These are phyloP conservation scores for Peromyscus melanophrys DNA, from an alignment of 2,797 vertebrate species.

Conservation along the genomic window DNA sequence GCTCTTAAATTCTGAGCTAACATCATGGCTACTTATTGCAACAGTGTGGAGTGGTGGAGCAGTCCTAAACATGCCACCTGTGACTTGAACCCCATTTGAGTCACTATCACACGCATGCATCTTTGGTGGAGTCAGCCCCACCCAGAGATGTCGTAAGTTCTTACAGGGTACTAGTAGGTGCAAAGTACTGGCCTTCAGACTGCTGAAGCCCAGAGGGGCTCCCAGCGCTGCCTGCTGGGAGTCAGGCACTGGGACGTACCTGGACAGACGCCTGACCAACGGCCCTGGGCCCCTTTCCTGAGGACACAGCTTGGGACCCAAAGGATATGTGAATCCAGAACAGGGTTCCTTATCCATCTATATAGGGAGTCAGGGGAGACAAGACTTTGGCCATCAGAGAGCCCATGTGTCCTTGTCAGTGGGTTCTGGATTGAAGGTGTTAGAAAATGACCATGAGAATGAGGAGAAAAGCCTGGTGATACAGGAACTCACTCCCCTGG, in stretches of 20 bases:
- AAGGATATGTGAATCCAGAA: background rate
- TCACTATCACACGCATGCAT: accelerated
- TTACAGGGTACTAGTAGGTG: background rate
- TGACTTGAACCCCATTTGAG: background rate
- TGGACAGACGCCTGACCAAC: accelerated
- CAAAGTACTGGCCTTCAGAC: background rate
- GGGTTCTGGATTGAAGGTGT: background rate
- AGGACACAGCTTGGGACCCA: background rate
- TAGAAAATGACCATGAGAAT: background rate
- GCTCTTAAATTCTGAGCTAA: too few relatives aligned
- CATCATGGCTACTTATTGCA: too few relatives aligned
- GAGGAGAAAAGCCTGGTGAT: background rate
- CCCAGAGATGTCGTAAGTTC: accelerated
- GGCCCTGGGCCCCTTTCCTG: too few relatives aligned
- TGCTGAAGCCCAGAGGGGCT: background rate
- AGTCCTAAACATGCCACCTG: background rate
- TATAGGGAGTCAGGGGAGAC: background rate
- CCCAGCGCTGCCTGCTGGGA: background rate
- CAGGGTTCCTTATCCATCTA: accelerated
- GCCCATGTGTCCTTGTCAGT: background rate
- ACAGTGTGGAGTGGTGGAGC: background rate
- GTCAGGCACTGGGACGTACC: background rate
- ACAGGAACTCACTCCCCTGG: background rate
- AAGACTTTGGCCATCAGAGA: background rate
- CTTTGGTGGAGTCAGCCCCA: background rate